These are phyloP conservation scores for Megaptera novaeangliae DNA, from an alignment of 2,113 vertebrate species.

Conservation along the genomic window DNA sequence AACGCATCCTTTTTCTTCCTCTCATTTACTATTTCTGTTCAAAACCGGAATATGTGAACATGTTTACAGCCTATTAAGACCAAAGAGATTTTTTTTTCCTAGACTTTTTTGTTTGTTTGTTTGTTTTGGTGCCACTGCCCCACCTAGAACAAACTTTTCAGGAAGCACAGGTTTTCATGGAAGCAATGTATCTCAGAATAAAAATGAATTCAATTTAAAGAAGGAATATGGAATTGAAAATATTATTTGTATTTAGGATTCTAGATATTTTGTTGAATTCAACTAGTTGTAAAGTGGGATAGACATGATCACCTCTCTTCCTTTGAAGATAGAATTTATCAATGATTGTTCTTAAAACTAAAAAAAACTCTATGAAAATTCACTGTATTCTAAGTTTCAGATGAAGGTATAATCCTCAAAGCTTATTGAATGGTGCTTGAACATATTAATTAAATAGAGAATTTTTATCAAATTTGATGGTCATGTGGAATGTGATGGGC, in stretches of 20 bases:
- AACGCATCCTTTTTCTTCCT: neutral
- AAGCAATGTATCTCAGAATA: neutral
- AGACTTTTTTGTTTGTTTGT: neutral
- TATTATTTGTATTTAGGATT: neutral
- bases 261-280: neutral
- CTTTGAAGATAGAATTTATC: neutral
- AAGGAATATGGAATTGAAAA: neutral
- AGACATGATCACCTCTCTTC: neutral
- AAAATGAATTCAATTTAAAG: neutral
- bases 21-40: neutral
- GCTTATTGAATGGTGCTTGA: neutral
- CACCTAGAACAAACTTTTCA: neutral
- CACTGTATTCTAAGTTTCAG: neutral
- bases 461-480: neutral
- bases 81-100: neutral
- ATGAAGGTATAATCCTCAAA: neutral
- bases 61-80: neutral
- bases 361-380: neutral
- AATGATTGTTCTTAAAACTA: neutral
- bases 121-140: neutral
- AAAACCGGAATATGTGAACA: neutral
- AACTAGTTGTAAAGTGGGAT: neutral
- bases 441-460: neutral
- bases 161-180: neutral
- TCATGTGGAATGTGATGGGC: neutral